Evolutionary conservation across 2,797 vertebrate genomes (phyloP), one percentile per base, ranked within the genome.

Genomic region (Sebastes goodei): DNA sequence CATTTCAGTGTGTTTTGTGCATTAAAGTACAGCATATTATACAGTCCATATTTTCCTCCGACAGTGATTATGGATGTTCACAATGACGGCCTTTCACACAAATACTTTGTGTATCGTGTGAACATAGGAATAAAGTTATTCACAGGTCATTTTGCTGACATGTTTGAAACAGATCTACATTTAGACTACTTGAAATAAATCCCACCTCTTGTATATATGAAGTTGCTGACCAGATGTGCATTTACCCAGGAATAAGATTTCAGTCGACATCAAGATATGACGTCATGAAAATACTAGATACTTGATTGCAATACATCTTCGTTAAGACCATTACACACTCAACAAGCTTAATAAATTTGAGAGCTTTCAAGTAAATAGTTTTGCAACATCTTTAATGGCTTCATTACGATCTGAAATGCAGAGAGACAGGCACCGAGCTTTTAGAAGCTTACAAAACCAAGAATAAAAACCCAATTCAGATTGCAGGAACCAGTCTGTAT

Each of bases 311-410:
- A 60, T n/a, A n/a, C 49, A 52, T 7, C 49, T n/a, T n/a, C 8
- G 1, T n/a, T 52, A 49, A 52, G 7, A 7, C 20, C 49, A 52
- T 11, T 33, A 33, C 10, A 33, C 5, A n/a, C 17, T 30, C 2
- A 62, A 62, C 42, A 42, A 42, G 1, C 4, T 2, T 6, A 60
- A 17, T 17, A 38, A 10, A 6, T 6, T 2, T 42, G 7, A 25
- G 17, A 53, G 7, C 15, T 11, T 49, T 30, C 7, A 61, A n/a
- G 9, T 59, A 10, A 11, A 6, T 20, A 0, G n/a, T 55, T 79
- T 68, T 15, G 59, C 57, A 42, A 49, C 12, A 76, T 76, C 32
- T 91, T 91, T 89, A 86, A 72, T 86, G 21, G 15, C 30, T 12
- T 78, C 32, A 61, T 59, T 30, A 75, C 5, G 3, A 69, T 76